phyloP scores from a whole-genome alignment of 2,888 invertebrate species.

The Netelia inedita region DNA sequence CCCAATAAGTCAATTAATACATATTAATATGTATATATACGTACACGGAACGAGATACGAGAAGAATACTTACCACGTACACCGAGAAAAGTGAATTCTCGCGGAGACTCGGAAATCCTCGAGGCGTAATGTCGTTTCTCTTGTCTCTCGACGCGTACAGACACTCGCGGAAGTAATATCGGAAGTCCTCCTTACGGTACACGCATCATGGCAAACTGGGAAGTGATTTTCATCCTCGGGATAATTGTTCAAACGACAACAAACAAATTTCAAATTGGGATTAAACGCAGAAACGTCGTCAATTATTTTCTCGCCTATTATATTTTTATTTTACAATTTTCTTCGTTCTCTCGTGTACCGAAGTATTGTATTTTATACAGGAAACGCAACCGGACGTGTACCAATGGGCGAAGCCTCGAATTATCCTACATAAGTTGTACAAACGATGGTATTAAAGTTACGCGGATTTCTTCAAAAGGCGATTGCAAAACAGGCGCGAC shows the following conservation, averaged over 20 bases:
- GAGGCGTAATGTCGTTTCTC: constrained; percentile 5
- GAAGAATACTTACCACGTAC: constrained; percentile 18
- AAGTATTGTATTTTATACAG: neutral
- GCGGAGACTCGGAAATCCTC: constrained; percentile 26
- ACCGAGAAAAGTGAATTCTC: constrained; percentile 61
- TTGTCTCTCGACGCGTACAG: neutral
- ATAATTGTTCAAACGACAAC: neutral
- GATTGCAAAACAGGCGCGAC: neutral
- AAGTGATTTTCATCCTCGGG: constrained; percentile 26
- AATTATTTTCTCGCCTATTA: neutral
- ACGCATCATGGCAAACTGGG: constrained; percentile 33
- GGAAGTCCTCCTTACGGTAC: constrained; percentile 11
- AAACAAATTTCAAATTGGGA: neutral
- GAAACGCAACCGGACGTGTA: constrained; percentile 33
- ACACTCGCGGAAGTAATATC: constrained; percentile 48
- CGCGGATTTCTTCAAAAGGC: neutral
- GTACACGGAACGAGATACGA: neutral
- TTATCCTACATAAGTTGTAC: constrained; percentile 23
- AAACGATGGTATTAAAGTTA: neutral
- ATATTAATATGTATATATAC: constrained; percentile 42
- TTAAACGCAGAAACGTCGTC: neutral
- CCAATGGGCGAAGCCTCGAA: constrained; percentile 18
- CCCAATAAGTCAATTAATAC: constrained; percentile 56
- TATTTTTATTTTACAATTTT: neutral
- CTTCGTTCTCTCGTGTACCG: neutral